A percentile compares a stretch with the other conserved stretches of the same genome.
phyloP scores from a whole-genome alignment of 2,113 vertebrate genomes.

The Zapornia atra region DNA sequence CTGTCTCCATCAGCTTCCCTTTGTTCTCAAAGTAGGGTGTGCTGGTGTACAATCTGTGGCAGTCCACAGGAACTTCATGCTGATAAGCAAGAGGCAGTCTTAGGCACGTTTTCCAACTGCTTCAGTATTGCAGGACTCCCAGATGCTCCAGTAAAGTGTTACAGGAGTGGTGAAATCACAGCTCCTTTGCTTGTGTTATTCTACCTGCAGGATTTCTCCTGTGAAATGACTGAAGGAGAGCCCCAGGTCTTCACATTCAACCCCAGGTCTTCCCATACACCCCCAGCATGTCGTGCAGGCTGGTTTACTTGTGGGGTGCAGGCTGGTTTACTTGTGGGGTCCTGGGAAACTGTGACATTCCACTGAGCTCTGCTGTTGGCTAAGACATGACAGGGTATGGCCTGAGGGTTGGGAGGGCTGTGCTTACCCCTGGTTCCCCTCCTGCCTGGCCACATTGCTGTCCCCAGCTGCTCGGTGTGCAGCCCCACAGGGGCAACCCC shows the following conservation, averaged over 20 bases:
- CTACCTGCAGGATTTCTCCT: neutral
- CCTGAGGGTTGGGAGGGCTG: neutral
- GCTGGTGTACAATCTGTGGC: neutral
- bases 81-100: neutral
- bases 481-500: rapidly evolving
- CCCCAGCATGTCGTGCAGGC: neutral
- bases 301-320: neutral
- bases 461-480: neutral
- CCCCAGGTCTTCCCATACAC: neutral
- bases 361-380: neutral
- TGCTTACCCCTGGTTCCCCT: neutral
- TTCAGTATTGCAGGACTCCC: neutral
- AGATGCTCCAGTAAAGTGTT: neutral
- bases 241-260: neutral
- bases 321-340: neutral
- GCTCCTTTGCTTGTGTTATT: neutral
- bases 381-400: neutral
- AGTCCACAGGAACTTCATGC: rapidly evolving
- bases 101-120: neutral
- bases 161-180: neutral
- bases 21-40: neutral
- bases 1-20: neutral
- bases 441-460: neutral
- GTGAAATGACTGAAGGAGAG: neutral
- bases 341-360: neutral